Evolutionary conservation across 1,140 invertebrate genomes (phyloP).

Genomic region (Zaprionus nigranus): DNA sequence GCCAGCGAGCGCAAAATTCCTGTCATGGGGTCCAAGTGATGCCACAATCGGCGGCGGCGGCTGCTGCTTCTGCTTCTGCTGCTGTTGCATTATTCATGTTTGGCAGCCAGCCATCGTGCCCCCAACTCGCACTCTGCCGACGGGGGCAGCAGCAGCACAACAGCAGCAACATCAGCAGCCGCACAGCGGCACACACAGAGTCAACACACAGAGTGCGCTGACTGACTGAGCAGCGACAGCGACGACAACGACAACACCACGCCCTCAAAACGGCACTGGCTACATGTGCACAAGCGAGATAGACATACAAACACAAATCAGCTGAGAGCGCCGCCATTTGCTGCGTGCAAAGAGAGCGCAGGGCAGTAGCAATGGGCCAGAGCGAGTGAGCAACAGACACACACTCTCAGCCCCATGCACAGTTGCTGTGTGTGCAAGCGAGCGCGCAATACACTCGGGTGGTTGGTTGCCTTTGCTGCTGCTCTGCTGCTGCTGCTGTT

Average conservation of each 20-base stretch:
- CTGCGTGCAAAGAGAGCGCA: slow-evolving; percentile 43
- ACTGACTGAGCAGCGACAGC: slow-evolving; percentile 32
- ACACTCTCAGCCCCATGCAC: background rate
- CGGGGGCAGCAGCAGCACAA: slow-evolving; percentile 28
- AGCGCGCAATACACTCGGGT: slow-evolving; percentile 21
- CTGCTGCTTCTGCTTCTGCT: slow-evolving; percentile 45
- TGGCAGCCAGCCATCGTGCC: slow-evolving; percentile 61
- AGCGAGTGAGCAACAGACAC: slow-evolving; percentile 17
- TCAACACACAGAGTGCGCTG: slow-evolving; percentile 26
- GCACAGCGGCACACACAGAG: slow-evolving; percentile 21
- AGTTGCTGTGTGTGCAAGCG: slow-evolving; percentile 29
- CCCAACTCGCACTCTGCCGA: slow-evolving; percentile 26
- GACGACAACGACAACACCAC: slow-evolving; percentile 56
- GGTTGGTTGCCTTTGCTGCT: slow-evolving; percentile 24
- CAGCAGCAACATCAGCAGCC: slow-evolving; percentile 13
- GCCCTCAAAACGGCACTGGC: slow-evolving; percentile 56
- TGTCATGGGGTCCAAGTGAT: slow-evolving; percentile 62
- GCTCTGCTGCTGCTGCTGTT: background rate
- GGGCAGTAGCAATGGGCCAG: slow-evolving; percentile 12
- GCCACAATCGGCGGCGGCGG: slow-evolving; percentile 46
- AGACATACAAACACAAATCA: slow-evolving; percentile 64
- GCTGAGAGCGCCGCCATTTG: slow-evolving; percentile 81
- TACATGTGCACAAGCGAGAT: slow-evolving; percentile 50
- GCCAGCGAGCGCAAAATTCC: slow-evolving; percentile 62
- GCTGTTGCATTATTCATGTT: slow-evolving; percentile 76